phyloP scores from a whole-genome alignment of 2,113 vertebrate genomes.

The Pluvianellus socialis region DNA sequence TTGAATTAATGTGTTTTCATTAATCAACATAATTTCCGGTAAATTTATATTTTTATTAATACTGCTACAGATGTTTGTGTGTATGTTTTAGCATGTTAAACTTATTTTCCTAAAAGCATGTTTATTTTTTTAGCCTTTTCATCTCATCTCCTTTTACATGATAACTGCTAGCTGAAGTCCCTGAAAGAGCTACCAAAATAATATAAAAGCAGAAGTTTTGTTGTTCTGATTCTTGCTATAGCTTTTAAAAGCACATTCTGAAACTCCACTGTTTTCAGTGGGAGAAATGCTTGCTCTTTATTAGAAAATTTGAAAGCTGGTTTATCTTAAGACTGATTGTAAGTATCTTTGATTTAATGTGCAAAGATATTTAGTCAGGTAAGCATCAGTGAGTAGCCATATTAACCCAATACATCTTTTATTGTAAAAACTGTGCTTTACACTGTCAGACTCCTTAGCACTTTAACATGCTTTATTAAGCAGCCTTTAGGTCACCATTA shows the following conservation, averaged over 20 bases:
- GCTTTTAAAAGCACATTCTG: conserved; percentile 49
- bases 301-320: conserved; percentile 77
- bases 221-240: conserved; percentile 11
- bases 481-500: conserved; percentile 94
- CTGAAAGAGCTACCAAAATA: conserved; percentile 53
- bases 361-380: conserved; percentile 94
- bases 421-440: conserved; percentile 98
- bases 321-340: conserved; percentile 88
- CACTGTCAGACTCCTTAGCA: conserved; percentile 90
- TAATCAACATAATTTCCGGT: conserved; percentile 58
- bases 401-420: conserved; percentile 99
- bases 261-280: conserved; percentile 30
- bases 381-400: conserved; percentile 98
- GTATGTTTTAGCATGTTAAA: conserved; percentile 38
- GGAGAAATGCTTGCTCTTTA: conserved; percentile 52
- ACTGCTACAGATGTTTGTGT: conserved; percentile 20
- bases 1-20: conserved; percentile 67
- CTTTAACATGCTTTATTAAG: conserved; percentile 99
- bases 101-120: conserved; percentile 7
- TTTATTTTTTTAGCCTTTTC: conserved; percentile 27
- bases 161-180: conserved; percentile 26
- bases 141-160: conserved; percentile 11
- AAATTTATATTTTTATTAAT: conserved; percentile 65
- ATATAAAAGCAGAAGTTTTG: conserved; percentile 39
- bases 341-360: conserved; percentile 87